A percentile compares a stretch with the other conserved stretches of the same genome.
Conservation (phyloP, 2,113 vertebrate species). For the Alligator sinensis region DNA sequence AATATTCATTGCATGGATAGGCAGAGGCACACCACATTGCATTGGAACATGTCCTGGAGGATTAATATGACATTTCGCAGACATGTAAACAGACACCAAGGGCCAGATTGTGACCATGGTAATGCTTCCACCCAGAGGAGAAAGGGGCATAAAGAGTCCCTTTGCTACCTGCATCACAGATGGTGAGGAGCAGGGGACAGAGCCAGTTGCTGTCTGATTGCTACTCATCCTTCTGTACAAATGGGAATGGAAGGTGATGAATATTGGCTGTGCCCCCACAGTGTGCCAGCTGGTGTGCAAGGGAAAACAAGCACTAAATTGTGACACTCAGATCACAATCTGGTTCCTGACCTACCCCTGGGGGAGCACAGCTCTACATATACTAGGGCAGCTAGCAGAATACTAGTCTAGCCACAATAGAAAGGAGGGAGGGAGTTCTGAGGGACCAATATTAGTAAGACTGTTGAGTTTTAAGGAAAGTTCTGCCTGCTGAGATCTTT, state of each 20-base stretch:
- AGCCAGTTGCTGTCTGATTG: too few species aligned
- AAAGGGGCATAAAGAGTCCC: not conserved
- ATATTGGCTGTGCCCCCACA: not conserved
- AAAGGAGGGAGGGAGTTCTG: rapidly evolving
- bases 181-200: not conserved
- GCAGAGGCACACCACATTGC: not conserved
- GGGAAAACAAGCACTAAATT: not conserved
- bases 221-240: not conserved
- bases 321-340: rapidly evolving
- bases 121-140: not conserved
- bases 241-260: not conserved
- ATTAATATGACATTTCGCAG: not conserved
- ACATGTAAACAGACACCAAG: not conserved
- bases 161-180: not conserved
- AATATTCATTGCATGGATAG: not conserved
- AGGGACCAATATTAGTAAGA: not conserved
- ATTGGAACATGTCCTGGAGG: not conserved
- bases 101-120: not conserved
- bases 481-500: not conserved
- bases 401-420: not conserved
- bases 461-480: not conserved
- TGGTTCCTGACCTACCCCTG: not conserved
- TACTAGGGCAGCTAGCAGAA: not conserved
- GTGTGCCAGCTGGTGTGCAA: not conserved
- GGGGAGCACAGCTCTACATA: not conserved